Conservation (phyloP, 1,140 invertebrate genomes). For the Frieseomelitta varia region DNA sequence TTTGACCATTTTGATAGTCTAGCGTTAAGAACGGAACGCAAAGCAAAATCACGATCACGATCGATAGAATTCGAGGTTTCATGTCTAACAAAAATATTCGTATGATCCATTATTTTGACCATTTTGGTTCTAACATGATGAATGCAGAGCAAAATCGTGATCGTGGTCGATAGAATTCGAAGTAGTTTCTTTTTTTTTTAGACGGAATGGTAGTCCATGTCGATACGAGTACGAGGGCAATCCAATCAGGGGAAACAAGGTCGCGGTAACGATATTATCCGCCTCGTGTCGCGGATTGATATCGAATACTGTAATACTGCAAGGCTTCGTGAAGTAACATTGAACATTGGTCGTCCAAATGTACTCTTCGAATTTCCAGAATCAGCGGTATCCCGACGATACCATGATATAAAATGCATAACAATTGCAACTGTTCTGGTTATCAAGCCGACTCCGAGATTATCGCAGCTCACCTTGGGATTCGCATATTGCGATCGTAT, state of each 20-base stretch:
- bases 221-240: slow-evolving; percentile 55
- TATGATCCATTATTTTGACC: too few relatives aligned
- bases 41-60: too few relatives aligned
- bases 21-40: too few relatives aligned
- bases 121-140: neutral
- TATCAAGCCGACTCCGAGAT: neutral
- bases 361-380: neutral
- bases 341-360: slow-evolving; percentile 17
- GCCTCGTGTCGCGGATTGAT: slow-evolving; percentile 70
- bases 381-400: neutral
- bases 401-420: too few relatives aligned
- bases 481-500: neutral
- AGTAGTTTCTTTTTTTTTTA: neutral
- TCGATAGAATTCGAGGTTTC: too few relatives aligned
- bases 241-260: slow-evolving; percentile 75
- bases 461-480: too few relatives aligned
- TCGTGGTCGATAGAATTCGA: neutral
- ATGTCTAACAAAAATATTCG: too few relatives aligned
- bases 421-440: neutral
- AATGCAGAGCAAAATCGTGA: neutral
- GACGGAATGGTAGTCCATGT: slow-evolving; percentile 23
- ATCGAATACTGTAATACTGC: slow-evolving; percentile 63
- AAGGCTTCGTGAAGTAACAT: slow-evolving; percentile 54
- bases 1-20: too few relatives aligned
- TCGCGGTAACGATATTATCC: slow-evolving; percentile 74